phyloP scores from a whole-genome alignment of 2,113 vertebrate genomes.

The Kobus ellipsiprymnus region DNA sequence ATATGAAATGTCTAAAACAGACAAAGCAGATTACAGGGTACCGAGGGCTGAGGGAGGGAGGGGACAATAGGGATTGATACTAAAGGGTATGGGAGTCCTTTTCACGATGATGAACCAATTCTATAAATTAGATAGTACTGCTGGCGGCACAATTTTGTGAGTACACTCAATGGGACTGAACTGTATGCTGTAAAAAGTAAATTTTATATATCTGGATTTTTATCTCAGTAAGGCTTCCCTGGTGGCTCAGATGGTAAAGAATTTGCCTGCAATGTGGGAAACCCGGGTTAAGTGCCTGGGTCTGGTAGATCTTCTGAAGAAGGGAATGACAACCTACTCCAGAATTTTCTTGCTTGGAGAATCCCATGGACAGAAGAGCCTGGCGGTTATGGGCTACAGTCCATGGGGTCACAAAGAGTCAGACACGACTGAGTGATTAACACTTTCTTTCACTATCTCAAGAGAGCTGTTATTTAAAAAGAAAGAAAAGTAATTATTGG shows the following conservation, averaged over 20 bases:
- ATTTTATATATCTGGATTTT: neutral
- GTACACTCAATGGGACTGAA: neutral
- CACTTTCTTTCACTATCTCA: neutral
- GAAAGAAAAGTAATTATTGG: neutral
- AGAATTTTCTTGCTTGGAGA: neutral
- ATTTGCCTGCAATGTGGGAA: neutral
- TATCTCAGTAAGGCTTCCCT: neutral
- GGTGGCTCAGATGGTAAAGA: neutral
- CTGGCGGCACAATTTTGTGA: neutral
- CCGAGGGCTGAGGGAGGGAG: neutral
- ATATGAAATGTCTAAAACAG: neutral
- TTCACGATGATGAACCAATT: neutral
- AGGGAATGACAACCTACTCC: neutral
- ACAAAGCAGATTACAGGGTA: neutral
- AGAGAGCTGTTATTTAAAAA: neutral
- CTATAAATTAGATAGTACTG: neutral
- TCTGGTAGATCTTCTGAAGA: neutral
- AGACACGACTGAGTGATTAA: neutral
- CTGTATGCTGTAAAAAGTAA: neutral
- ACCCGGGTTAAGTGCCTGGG: neutral
- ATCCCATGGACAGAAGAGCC: neutral
- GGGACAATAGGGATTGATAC: neutral
- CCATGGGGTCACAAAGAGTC: neutral
- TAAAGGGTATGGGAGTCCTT: neutral
- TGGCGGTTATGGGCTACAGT: neutral